Conservation (phyloP, 2,888 invertebrate species). For the Mimas tiliae region DNA sequence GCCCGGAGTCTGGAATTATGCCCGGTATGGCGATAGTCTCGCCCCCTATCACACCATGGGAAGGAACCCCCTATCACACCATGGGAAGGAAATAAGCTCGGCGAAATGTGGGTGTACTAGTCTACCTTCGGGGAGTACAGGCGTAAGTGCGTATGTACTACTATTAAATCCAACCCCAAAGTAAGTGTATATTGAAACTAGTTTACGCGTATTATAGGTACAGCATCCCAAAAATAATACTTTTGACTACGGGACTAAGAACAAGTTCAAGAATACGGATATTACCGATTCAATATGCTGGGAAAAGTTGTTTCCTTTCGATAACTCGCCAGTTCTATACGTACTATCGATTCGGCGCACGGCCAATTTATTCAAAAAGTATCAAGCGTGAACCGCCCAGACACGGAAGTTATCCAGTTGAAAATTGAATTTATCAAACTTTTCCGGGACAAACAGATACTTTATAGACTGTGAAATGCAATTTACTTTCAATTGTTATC, state of each 20-base stretch:
- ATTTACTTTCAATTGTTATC: conserved; percentile 76
- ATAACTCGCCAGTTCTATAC: conserved; percentile 59
- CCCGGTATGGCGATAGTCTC: too few relatives aligned
- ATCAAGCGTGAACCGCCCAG: conserved; percentile 76
- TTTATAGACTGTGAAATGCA: conserved; percentile 81
- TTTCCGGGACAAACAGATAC: conserved; percentile 79
- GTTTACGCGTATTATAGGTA: neutral
- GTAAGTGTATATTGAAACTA: neutral
- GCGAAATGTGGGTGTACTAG: too few relatives aligned
- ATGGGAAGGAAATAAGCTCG: too few relatives aligned
- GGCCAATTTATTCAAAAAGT: conserved; percentile 80
- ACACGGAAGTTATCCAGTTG: conserved; percentile 74
- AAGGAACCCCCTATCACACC: too few relatives aligned
- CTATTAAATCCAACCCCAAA: neutral
- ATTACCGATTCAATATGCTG: conserved; percentile 58
- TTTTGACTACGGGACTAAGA: conserved; percentile 46
- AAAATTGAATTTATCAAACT: conserved; percentile 83
- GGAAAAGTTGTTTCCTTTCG: conserved; percentile 52
- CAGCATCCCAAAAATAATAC: conserved; percentile 43
- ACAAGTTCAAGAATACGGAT: conserved; percentile 53
- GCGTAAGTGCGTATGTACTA: too few relatives aligned
- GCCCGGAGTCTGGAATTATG: too few relatives aligned
- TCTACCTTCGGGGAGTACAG: too few relatives aligned
- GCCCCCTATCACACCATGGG: too few relatives aligned
- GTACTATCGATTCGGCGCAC: conserved; percentile 65